Conservation (phyloP, 1,140 invertebrate species). For the Steinernema khuongi region DNA sequence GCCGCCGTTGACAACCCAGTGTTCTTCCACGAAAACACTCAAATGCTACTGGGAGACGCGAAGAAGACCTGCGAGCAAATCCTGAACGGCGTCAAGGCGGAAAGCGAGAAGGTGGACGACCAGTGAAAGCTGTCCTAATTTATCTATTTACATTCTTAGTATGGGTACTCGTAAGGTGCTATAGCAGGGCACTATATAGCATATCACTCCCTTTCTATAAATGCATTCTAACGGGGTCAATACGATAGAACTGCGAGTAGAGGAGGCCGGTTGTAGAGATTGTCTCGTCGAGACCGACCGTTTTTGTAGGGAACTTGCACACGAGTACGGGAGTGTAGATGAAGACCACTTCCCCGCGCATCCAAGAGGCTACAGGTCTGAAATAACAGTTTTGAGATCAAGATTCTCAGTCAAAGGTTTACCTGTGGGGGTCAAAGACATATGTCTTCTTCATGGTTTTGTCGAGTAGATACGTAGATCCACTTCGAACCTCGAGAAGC, state of each 20-base stretch:
- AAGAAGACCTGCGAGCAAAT: slow-evolving; percentile 83
- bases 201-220: neutral
- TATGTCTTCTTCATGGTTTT: slow-evolving; percentile 59
- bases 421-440: slow-evolving; percentile 58
- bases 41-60: slow-evolving; percentile 82
- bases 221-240: slow-evolving; percentile 14
- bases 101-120: neutral
- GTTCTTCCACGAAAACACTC: slow-evolving; percentile 81
- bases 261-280: slow-evolving; percentile 62
- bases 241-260: slow-evolving; percentile 59
- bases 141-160: neutral
- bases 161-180: neutral
- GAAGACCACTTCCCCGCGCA: slow-evolving; percentile 59
- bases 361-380: slow-evolving; percentile 60
- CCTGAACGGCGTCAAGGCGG: slow-evolving; percentile 66
- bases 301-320: slow-evolving; percentile 61
- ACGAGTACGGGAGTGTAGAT: slow-evolving; percentile 63
- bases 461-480: slow-evolving; percentile 48
- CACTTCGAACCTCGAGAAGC: slow-evolving; percentile 45
- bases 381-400: slow-evolving; percentile 22
- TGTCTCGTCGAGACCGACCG: slow-evolving; percentile 63
- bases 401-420: slow-evolving; percentile 18
- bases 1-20: slow-evolving; percentile 85
- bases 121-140: neutral
- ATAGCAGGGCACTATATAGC: neutral